phyloP scores from a whole-genome alignment of 1,140 invertebrate species.

The Drosophila fuyamai region DNA sequence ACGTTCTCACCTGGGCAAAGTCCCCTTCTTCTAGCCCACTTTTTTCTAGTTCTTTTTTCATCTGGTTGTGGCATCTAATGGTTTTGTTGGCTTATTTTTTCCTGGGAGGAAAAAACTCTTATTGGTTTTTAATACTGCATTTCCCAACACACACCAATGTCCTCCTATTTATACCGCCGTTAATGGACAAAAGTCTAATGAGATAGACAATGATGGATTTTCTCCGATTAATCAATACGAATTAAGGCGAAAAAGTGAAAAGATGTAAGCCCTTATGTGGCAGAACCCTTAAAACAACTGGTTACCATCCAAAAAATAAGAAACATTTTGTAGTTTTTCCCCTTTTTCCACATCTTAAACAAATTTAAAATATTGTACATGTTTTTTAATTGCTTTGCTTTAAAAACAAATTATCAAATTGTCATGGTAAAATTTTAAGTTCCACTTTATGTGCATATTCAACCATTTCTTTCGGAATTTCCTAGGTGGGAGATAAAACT shows the following conservation, averaged over 20 bases:
- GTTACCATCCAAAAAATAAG: too few species aligned
- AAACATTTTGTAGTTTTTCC: too few species aligned
- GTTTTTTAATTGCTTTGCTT: constrained; percentile 67
- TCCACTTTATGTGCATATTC: constrained; percentile 17
- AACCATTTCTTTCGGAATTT: background rate
- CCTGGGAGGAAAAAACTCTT: background rate
- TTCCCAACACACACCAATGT: background rate
- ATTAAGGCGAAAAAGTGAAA: constrained; percentile 37
- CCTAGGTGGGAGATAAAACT: background rate
- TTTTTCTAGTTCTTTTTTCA: background rate
- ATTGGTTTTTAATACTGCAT: constrained; percentile 27
- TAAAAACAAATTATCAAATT: constrained; percentile 18
- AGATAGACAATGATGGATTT: constrained; percentile 79
- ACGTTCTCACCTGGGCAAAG: constrained; percentile 46
- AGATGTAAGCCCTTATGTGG: too few species aligned
- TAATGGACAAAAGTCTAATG: constrained; percentile 34
- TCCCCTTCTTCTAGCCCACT: background rate
- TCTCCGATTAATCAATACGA: constrained; percentile 75
- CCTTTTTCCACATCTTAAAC: constrained; percentile 3
- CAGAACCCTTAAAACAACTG: background rate
- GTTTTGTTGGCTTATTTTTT: constrained; percentile 39
- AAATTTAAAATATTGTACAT: constrained; percentile 59
- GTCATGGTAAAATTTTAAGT: constrained; percentile 22
- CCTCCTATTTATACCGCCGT: constrained; percentile 2
- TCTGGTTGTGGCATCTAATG: constrained; percentile 34